Percentiles rank a stretch among this genome's conserved stretches.
Conservation (phyloP, 2,888 invertebrate species). For the Selenia dentaria region DNA sequence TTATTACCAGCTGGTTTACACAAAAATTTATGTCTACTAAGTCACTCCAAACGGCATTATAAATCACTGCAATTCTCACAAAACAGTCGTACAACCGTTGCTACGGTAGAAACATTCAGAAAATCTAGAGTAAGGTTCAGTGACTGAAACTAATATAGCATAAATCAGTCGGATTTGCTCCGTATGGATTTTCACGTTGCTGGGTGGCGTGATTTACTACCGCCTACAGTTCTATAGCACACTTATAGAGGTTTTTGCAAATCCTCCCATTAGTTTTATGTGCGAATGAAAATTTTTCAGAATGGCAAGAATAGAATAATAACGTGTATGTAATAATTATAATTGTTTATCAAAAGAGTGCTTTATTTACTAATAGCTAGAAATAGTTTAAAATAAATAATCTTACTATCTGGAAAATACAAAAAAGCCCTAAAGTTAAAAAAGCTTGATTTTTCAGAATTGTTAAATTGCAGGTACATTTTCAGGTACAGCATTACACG, state of each 20-base stretch:
- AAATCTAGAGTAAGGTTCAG: conserved; percentile 37
- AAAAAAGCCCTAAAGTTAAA: too few species aligned
- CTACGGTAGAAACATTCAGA: conserved; percentile 38
- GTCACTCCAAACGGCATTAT: background rate
- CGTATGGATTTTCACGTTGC: conserved; percentile 50
- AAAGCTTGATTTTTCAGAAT: too few species aligned
- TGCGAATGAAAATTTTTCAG: background rate
- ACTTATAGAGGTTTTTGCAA: conserved; percentile 16
- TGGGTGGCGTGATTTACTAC: conserved; percentile 29
- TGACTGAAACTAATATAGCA: conserved; percentile 51
- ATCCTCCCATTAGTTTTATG: conserved; percentile 11
- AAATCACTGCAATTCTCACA: conserved; percentile 7
- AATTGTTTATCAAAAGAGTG: too few species aligned
- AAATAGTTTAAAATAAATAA: too few species aligned
- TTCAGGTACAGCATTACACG: too few species aligned
- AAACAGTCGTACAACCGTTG: conserved; percentile 5
- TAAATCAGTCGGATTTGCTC: conserved; percentile 51
- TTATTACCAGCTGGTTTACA: too few species aligned
- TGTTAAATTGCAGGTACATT: too few species aligned
- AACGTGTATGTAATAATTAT: too few species aligned
- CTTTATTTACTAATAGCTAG: too few species aligned
- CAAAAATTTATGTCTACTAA: too few species aligned
- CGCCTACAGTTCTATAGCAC: conserved; percentile 11
- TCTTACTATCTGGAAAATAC: too few species aligned
- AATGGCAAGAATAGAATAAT: too few species aligned